Evolutionary conservation across 2,888 invertebrate genomes (phyloP), one percentile per base, ranked within the genome.

Genomic region (Lithophane leautieri): DNA sequence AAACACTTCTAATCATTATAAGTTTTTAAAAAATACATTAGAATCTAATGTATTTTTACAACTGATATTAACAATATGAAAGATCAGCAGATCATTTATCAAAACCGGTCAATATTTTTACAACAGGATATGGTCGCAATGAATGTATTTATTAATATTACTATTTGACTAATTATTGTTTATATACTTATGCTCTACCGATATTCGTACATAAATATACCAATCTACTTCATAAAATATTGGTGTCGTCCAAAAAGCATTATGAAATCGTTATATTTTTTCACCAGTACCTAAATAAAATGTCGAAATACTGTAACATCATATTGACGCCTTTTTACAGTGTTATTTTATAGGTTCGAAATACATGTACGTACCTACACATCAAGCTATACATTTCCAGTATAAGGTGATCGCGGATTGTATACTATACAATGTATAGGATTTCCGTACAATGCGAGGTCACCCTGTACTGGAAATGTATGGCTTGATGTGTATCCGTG

Each of bases 11-110:
- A n/a, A n/a, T n/a, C n/a, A n/a, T n/a, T n/a, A n/a, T n/a, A n/a
- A n/a, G n/a, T n/a, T n/a, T n/a, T n/a, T n/a, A n/a, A n/a, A n/a
- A n/a, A n/a, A n/a, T n/a, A n/a, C n/a, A n/a, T n/a, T n/a, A n/a
- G n/a, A n/a, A n/a, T n/a, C n/a, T n/a, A n/a, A 73, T 47, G 47
- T 47, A 7, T 74, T 73, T 70, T 80, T 60, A 78, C 52, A 52
- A 65, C 47, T 14, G 44, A 22, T 19, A 47, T 54, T 47, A 81
- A n/a, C 52, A n/a, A n/a, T n/a, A 34, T 50, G 28, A 11, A 54
- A 61, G 60, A 61, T 62, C 66, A 34, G 40, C 11, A 12, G 60
- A 78, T 75, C 81, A 75, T 78, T 81, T 81, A 54, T 81, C 61
- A 81, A 74, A 78, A 56, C n/a, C 50, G 9, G 50, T 66, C 28